Conservation (phyloP, 1,140 invertebrate species). For the Drosophila chauvacae region DNA sequence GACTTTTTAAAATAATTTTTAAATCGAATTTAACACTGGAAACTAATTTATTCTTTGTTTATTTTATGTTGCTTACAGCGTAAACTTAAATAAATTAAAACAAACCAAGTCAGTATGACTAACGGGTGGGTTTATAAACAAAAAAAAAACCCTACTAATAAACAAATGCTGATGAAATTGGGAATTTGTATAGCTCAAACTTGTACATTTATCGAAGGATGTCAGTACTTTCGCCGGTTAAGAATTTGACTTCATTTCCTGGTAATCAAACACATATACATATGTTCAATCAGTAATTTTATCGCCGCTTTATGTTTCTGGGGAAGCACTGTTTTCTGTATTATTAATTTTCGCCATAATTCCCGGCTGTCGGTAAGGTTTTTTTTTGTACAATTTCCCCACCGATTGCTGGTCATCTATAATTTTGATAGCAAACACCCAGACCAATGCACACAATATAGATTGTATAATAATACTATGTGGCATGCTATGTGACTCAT, state of each 20-base stretch:
- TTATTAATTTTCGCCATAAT: conserved; percentile 48
- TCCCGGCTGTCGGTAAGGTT: conserved; percentile 9
- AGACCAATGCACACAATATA: conserved; percentile 25
- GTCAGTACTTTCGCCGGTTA: background rate
- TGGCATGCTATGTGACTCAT: conserved; percentile 45
- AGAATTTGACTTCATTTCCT: background rate
- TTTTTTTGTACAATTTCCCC: conserved; percentile 27
- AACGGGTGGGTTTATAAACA: background rate
- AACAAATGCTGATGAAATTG: background rate
- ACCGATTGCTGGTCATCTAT: conserved; percentile 45
- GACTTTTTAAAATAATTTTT: background rate
- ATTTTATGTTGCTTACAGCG: background rate
- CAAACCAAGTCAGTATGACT: background rate
- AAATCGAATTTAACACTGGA: background rate
- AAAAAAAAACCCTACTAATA: too few species aligned
- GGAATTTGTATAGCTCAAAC: background rate
- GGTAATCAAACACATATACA: background rate
- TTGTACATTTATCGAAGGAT: background rate
- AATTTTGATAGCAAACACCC: conserved; percentile 47
- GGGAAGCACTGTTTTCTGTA: conserved; percentile 5
- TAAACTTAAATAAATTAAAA: background rate
- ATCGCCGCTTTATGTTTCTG: background rate
- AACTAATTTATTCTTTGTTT: background rate
- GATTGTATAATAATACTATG: conserved; percentile 56
- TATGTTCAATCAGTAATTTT: background rate